phyloP scores from a whole-genome alignment of 2,797 vertebrate genomes.

The Psittacula derbiana region DNA sequence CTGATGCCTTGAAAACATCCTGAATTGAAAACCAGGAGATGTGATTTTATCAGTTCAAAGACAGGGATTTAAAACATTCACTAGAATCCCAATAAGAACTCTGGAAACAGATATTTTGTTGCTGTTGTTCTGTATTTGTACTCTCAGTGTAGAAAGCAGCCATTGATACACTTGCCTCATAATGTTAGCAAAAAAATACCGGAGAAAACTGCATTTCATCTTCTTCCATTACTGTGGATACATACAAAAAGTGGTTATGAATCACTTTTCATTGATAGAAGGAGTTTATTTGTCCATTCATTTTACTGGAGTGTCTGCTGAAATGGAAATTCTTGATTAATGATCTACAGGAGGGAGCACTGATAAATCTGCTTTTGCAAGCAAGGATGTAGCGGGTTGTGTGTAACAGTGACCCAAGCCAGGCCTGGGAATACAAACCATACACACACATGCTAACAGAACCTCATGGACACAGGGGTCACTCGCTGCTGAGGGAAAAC shows the following conservation, averaged over 20 bases:
- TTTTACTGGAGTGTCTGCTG: constrained; percentile 31
- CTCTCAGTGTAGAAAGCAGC: neutral
- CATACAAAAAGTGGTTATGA: constrained; percentile 63
- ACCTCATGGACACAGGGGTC: neutral
- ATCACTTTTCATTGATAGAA: constrained; percentile 59
- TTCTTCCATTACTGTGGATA: constrained; percentile 23
- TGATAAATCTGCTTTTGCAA: neutral
- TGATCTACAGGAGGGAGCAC: neutral
- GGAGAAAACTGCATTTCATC: constrained; percentile 54
- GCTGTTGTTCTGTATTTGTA: neutral
- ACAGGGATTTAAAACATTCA: neutral
- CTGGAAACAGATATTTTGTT: neutral
- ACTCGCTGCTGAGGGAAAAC: neutral
- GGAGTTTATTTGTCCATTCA: constrained; percentile 62
- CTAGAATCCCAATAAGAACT: neutral
- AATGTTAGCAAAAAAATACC: neutral
- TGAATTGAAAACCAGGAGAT: neutral
- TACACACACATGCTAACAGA: neutral
- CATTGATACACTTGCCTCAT: neutral
- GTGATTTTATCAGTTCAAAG: neutral
- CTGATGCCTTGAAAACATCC: neutral
- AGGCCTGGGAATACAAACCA: neutral
- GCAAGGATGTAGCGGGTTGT: neutral
- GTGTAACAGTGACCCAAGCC: neutral
- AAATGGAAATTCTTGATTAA: constrained; percentile 54